These are phyloP conservation scores for Eupsittula cactorum DNA, from an alignment of 2,113 vertebrate genomes.

Conservation along the genomic window DNA sequence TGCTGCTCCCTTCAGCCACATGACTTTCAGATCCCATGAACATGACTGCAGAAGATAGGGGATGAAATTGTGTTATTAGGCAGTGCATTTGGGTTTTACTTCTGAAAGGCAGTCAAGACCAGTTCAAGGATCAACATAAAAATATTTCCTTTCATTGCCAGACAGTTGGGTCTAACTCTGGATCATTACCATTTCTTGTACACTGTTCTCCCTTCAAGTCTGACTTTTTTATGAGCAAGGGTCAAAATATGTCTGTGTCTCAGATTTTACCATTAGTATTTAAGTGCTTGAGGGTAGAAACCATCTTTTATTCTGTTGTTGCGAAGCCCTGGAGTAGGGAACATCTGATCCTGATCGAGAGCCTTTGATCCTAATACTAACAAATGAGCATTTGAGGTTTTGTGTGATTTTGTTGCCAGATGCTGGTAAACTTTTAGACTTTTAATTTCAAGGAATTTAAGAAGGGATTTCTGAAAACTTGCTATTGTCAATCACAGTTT, in stretches of 20 bases:
- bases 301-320: background rate
- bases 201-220: background rate
- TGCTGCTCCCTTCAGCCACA: background rate
- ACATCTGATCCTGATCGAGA: background rate
- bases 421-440: background rate
- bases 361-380: constrained; percentile 12
- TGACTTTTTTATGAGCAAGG: background rate
- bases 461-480: constrained; percentile 9
- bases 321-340: background rate
- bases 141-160: background rate
- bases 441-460: background rate
- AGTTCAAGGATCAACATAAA: background rate
- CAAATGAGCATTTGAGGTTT: background rate
- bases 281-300: background rate
- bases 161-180: background rate
- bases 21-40: background rate
- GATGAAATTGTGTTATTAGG: background rate
- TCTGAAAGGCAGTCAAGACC: background rate
- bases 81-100: background rate
- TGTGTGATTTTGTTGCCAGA: constrained; percentile 1
- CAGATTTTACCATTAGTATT: background rate
- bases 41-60: background rate
- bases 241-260: background rate
- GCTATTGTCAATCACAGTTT: background rate
- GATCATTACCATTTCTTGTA: background rate